Evolutionary conservation across 2,113 vertebrate genomes (phyloP).

Genomic region (Anas platyrhynchos): DNA sequence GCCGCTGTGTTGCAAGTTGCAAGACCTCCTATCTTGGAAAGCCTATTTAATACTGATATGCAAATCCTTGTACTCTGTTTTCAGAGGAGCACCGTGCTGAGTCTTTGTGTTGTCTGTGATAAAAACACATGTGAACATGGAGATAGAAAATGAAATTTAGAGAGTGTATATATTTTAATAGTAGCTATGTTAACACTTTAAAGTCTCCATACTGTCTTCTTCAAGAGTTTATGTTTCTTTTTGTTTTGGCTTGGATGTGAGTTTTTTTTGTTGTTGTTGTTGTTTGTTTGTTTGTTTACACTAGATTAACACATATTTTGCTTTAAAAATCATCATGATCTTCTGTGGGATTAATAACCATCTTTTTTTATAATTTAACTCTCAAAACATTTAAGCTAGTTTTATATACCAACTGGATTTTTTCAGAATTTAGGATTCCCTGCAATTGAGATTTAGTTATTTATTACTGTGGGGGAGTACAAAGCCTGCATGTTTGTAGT

Average conservation of each 20-base stretch:
- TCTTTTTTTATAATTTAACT: neutral
- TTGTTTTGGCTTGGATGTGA: neutral
- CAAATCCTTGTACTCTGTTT: neutral
- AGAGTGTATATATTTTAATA: neutral
- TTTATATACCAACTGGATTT: neutral
- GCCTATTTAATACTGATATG: neutral
- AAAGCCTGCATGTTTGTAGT: neutral
- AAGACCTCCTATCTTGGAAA: neutral
- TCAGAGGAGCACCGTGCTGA: accelerated
- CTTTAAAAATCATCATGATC: neutral
- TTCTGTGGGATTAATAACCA: neutral
- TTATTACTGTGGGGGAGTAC: neutral
- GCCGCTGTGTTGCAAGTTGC: neutral
- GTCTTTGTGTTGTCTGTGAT: neutral
- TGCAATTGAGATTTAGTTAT: neutral
- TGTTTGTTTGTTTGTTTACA: neutral
- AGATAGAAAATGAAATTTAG: neutral
- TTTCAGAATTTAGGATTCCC: neutral
- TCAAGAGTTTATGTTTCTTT: neutral
- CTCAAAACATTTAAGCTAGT: neutral
- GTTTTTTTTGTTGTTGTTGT: too few relatives aligned
- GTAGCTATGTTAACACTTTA: neutral
- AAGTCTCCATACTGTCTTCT: neutral
- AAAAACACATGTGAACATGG: neutral
- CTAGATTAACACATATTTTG: neutral